phyloP scores from a whole-genome alignment of 2,797 vertebrate species.

The Borostomias antarcticus region DNA sequence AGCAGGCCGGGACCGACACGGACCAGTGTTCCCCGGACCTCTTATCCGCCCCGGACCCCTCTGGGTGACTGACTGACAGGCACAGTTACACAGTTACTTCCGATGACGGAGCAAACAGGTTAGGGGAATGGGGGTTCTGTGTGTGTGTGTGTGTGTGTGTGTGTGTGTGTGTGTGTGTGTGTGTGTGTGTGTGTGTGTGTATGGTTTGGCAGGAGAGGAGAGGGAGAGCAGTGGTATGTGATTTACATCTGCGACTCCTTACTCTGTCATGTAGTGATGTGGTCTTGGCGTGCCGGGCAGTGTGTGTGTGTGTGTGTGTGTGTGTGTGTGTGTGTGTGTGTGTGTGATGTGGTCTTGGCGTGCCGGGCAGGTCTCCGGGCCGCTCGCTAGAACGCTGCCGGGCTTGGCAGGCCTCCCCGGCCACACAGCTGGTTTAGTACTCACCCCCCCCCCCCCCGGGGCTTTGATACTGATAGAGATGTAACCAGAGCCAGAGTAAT shows the following conservation, averaged over 20 bases:
- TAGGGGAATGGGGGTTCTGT: conserved; percentile 5
- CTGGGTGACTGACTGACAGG: no score
- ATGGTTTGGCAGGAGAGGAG: neutral
- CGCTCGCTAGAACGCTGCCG: conserved; percentile 47
- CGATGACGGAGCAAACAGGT: neutral
- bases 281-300: conserved; percentile 66
- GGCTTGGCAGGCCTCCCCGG: conserved; percentile 55
- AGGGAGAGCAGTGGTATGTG: neutral
- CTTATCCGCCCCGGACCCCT: no score
- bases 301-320: no score
- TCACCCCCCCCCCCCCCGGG: conserved; percentile 62
- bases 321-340: no score
- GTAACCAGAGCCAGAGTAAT: conserved; percentile 45
- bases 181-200: neutral
- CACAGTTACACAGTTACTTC: no score
- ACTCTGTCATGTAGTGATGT: conserved; percentile 65
- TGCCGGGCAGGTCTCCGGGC: conserved; percentile 32
- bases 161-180: no score
- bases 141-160: conserved; percentile 14
- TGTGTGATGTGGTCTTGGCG: conserved; percentile 68
- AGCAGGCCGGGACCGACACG: no score
- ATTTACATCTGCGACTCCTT: conserved; percentile 56
- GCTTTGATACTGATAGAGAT: conserved; percentile 70
- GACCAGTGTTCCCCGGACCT: no score
- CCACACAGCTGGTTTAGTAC: conserved; percentile 60